Base-by-base conservation (phyloP, 2,888 invertebrate species). In the Cryptosula pallasiana region DNA sequence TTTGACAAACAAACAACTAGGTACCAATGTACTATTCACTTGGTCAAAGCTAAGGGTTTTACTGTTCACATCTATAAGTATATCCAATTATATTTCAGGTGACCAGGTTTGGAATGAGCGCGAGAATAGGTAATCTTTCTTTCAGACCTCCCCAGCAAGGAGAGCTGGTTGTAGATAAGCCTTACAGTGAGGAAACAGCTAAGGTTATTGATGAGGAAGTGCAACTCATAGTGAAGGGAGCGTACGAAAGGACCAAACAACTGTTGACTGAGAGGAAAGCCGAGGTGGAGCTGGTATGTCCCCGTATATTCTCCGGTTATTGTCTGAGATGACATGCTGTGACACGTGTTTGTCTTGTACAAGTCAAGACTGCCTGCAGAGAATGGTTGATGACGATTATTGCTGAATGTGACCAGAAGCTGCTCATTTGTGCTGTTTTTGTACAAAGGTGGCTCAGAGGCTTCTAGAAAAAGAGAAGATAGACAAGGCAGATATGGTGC, bases 71-170 rank as follows among this genome's bases (percentile, higher is more conserved):
- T n/a, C n/a, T n/a, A n/a, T n/a, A n/a, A n/a, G n/a, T n/a, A n/a
- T n/a, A n/a, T n/a, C n/a, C n/a, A n/a, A n/a, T 45, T 69, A 69
- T 72, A 57, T 74, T 81, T 16, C 81, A 89, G 89, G 91, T 99
- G 71, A 95, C 94, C 0, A 94, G 95, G 79, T 98, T 91, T 81
- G 99, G 99, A 75, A 99, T 99, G 98, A 99, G 95, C 81, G 89
- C 93, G 32, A 95, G 94, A 87, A 92, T 99, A 0, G 99, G 99
- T 0, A 94, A 97, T 80, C 90, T 99, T 0, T 97, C 97, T 69
- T 99, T 97, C 81, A 93, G 98, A 83, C 90, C 94, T 89, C 94
- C 95, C 0, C 91, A 92, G 78, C 91, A 92, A 0, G 97, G 97
- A 0, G 97, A 98, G 79, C 91, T 95, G 89, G 90, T 90, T 0